Percentiles rank a stretch among this genome's conserved stretches.
These are phyloP conservation scores for Galeopsomyia nigrocyanea DNA, from an alignment of 2,888 invertebrate genomes.

Conservation along the genomic window DNA sequence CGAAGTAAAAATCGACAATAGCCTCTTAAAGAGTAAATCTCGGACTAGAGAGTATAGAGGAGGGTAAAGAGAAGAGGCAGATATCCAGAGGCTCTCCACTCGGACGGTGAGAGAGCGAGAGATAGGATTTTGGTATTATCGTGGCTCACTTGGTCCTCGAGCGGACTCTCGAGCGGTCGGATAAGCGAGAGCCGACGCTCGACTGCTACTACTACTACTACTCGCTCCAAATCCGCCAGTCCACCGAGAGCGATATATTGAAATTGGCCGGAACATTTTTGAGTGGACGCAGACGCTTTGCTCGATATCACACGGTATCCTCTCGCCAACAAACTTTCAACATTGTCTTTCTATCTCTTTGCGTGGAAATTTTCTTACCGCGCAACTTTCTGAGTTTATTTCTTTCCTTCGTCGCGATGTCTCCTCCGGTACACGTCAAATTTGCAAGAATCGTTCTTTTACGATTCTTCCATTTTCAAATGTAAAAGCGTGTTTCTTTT, in stretches of 20 bases:
- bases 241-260: constrained; percentile 51
- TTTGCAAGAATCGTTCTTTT: too few species aligned
- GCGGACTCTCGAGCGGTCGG: constrained; percentile 3
- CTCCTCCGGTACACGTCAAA: too few species aligned
- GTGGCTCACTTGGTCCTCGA: background rate
- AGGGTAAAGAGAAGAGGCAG: background rate
- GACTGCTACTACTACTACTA: too few species aligned
- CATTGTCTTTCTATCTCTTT: too few species aligned
- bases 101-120: background rate
- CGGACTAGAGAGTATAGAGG: background rate
- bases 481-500: too few species aligned
- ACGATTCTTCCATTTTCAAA: too few species aligned
- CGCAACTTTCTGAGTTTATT: too few species aligned
- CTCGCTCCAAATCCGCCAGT: constrained; percentile 39
- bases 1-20: constrained; percentile 7
- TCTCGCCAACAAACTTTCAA: background rate
- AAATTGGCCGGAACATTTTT: constrained; percentile 47
- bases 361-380: too few species aligned
- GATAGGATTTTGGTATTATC: constrained; percentile 40
- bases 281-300: background rate
- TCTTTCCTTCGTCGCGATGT: too few species aligned
- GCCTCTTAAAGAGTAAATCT: constrained; percentile 23
- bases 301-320: constrained; percentile 22
- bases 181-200: constrained; percentile 38
- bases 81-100: background rate